Percentiles rank a stretch among this genome's conserved stretches.
Conservation (phyloP, 2,113 vertebrate species). For the Drymodes brunneopygia region DNA sequence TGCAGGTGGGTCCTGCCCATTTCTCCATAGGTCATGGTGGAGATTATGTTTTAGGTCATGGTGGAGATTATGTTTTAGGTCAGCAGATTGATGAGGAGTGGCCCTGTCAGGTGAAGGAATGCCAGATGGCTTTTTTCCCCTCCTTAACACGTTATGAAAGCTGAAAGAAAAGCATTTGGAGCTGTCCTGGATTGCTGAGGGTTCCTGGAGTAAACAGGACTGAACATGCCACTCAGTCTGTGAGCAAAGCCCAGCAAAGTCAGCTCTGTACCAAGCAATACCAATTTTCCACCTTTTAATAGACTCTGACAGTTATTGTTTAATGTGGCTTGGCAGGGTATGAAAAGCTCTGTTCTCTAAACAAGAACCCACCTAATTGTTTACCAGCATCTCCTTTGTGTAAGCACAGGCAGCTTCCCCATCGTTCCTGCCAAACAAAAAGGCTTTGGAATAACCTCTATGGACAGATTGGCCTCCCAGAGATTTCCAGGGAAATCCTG, state of each 20-base stretch:
- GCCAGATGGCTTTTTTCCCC: conserved; percentile 6
- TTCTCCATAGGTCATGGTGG: background rate
- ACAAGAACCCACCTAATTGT: background rate
- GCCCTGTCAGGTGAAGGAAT: conserved; percentile 18
- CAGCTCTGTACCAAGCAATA: background rate
- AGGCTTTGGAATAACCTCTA: background rate
- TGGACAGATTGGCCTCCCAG: background rate
- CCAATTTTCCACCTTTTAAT: background rate
- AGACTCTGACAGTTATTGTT: background rate
- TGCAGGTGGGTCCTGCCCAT: background rate
- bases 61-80: conserved; percentile 11
- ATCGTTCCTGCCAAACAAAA: background rate
- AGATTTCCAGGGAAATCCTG: background rate
- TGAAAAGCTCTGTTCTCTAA: background rate
- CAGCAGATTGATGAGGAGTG: conserved; percentile 14
- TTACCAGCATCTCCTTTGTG: background rate
- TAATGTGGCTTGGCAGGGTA: background rate
- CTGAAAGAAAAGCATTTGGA: background rate
- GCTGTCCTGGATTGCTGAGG: background rate
- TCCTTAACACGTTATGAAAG: background rate
- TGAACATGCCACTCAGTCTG: background rate
- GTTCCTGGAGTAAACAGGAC: background rate
- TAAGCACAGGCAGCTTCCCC: background rate
- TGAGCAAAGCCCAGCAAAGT: background rate
- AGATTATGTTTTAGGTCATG: conserved; percentile 7